Conservation (phyloP, 1,140 invertebrate species). For the Sesamia nonagrioides region DNA sequence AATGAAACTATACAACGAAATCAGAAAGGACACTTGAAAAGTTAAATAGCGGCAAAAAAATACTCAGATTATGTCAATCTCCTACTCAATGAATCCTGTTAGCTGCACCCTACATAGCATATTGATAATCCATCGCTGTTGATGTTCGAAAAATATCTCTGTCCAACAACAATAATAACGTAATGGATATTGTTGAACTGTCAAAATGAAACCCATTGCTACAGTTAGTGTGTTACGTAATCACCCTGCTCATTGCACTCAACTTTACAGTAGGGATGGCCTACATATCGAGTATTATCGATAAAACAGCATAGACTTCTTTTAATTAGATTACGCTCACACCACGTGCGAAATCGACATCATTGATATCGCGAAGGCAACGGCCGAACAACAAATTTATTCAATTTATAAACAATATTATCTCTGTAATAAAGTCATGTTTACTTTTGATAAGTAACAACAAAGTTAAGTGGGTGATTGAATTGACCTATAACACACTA, state of each 20-base stretch:
- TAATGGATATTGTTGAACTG: no score
- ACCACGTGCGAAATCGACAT: constrained; percentile 20
- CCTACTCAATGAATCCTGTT: not conserved
- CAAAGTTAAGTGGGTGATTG: constrained; percentile 43
- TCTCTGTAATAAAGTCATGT: constrained; percentile 45
- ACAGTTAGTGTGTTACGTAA: no score
- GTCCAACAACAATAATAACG: no score
- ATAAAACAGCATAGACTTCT: constrained; percentile 2
- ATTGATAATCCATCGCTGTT: no score
- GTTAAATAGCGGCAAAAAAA: not conserved
- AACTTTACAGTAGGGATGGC: not conserved
- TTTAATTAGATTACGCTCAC: constrained; percentile 23
- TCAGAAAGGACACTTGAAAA: no score
- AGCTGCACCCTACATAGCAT: no score
- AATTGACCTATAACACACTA: no score
- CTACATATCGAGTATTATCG: constrained; percentile 1
- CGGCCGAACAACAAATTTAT: constrained; percentile 55
- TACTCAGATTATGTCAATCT: not conserved
- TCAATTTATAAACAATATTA: constrained; percentile 65
- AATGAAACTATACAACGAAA: not conserved
- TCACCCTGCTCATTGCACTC: no score
- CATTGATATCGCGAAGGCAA: constrained; percentile 51
- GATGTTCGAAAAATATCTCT: no score
- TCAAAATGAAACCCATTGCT: no score
- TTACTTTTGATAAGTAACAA: constrained; percentile 50